A percentile compares a stretch with the other conserved stretches of the same genome.
phyloP scores from a whole-genome alignment of 64 coral and sea anemone genomes.

The Catalaphyllia jardinei region DNA sequence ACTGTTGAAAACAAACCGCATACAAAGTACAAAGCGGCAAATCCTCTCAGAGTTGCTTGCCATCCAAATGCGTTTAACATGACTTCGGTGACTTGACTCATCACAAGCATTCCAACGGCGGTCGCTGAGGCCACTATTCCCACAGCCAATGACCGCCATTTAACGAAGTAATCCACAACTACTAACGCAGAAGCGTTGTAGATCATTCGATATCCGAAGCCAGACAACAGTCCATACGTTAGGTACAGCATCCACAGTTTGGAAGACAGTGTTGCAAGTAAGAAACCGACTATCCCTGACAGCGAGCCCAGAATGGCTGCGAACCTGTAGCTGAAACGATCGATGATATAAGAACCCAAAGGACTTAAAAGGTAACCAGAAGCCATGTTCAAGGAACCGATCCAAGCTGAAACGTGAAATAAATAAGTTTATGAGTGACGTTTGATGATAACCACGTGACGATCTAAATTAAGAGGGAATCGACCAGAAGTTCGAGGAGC shows the following conservation, averaged over 20 bases:
- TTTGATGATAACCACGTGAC: no score
- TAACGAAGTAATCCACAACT: slow-evolving; percentile 57
- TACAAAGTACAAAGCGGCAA: slow-evolving; percentile 16
- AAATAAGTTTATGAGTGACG: no score
- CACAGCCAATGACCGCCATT: slow-evolving; percentile 21
- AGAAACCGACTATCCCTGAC: slow-evolving; percentile 26
- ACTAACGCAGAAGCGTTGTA: slow-evolving; percentile 28
- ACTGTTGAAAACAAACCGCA: slow-evolving; percentile 11
- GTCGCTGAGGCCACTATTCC: slow-evolving; percentile 34
- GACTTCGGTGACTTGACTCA: slow-evolving; percentile 19
- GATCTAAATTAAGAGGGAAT: no score
- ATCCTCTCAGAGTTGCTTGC: slow-evolving; percentile 36
- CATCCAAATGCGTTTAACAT: slow-evolving; percentile 52
- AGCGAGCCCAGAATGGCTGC: slow-evolving; percentile 24
- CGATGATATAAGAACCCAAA: slow-evolving; percentile 19
- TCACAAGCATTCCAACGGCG: slow-evolving; percentile 36
- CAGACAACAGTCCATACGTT: slow-evolving; percentile 42
- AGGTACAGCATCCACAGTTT: slow-evolving; percentile 39
- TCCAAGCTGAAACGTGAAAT: slow-evolving; percentile 38
- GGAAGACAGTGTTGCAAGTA: slow-evolving; percentile 24
- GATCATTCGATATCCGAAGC: slow-evolving; percentile 1
- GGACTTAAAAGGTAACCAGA: slow-evolving; percentile 11
- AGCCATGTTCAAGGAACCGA: slow-evolving; percentile 38
- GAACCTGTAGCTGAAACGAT: slow-evolving; percentile 37
- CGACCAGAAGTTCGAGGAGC: no score